A percentile compares a stretch with the other conserved stretches of the same genome.
phyloP scores from a whole-genome alignment of 1,140 invertebrate species.

The Dryas iulia region DNA sequence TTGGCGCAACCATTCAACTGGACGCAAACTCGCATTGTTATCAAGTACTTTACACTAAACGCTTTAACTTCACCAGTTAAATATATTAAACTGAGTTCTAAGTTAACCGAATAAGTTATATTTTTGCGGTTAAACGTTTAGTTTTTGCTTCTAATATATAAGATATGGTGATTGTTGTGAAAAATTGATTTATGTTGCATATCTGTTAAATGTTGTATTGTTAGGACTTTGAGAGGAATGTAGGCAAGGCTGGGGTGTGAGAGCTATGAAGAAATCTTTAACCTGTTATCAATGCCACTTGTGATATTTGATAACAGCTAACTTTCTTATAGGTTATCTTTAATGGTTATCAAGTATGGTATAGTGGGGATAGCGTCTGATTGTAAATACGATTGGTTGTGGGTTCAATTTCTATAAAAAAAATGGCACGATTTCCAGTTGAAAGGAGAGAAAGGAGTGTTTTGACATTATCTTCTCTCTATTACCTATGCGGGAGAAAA shows the following conservation, averaged over 20 bases:
- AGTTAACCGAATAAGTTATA: background rate
- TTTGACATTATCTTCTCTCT: too few relatives aligned
- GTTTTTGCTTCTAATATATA: slow-evolving; percentile 13
- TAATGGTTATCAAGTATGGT: too few relatives aligned
- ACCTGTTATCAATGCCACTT: slow-evolving; percentile 2
- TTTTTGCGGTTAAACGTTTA: slow-evolving; percentile 3
- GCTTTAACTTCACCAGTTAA: background rate
- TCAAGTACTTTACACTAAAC: slow-evolving; percentile 5
- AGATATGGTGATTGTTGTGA: slow-evolving; percentile 55
- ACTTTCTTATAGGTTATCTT: background rate
- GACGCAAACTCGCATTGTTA: slow-evolving; percentile 39
- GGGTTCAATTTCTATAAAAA: too few relatives aligned
- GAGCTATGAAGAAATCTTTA: slow-evolving; percentile 23
- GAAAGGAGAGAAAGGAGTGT: too few relatives aligned
- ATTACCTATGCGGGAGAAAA: too few relatives aligned
- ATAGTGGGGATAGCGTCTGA: too few relatives aligned
- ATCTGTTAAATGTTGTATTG: slow-evolving; percentile 58
- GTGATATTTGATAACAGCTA: background rate
- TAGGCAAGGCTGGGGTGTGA: slow-evolving; percentile 49
- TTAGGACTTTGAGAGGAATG: slow-evolving; percentile 38
- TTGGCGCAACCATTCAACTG: slow-evolving; percentile 32
- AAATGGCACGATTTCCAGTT: too few relatives aligned
- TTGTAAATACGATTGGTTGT: too few relatives aligned
- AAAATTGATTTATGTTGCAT: slow-evolving; percentile 74
- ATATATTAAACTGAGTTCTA: slow-evolving; percentile 9